Evolutionary conservation across 2,888 invertebrate species (phyloP).

Genomic region (Calliopum simillimum): DNA sequence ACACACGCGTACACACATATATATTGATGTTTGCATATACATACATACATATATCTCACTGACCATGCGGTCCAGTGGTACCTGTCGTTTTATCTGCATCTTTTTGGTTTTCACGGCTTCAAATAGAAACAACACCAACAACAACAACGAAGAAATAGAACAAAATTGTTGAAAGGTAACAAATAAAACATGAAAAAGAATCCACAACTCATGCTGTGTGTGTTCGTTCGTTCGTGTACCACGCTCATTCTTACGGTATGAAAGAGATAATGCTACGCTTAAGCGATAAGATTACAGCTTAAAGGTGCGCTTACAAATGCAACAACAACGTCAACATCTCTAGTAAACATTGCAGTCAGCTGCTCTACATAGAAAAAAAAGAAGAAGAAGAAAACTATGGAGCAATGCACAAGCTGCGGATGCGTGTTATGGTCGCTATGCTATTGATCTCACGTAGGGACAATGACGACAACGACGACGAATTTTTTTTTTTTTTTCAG

Average conservation of each 20-base stretch:
- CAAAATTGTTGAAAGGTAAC: constrained; percentile 3
- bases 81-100: constrained; percentile 20
- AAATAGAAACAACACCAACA: neutral
- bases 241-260: neutral
- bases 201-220: neutral
- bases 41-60: neutral
- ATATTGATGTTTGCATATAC: neutral
- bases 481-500: too few relatives aligned
- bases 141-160: neutral
- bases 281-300: constrained; percentile 32
- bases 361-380: neutral
- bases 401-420: neutral
- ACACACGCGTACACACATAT: neutral
- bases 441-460: constrained; percentile 26
- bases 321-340: constrained; percentile 14
- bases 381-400: neutral
- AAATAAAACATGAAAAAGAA: neutral
- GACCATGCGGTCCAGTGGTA: constrained; percentile 1
- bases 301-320: constrained; percentile 17
- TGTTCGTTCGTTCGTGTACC: neutral
- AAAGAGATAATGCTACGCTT: constrained; percentile 17
- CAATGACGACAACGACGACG: neutral
- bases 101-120: constrained; percentile 9
- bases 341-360: too few relatives aligned
- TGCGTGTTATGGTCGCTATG: constrained; percentile 19